Evolutionary conservation across 2,888 invertebrate genomes (phyloP), one percentile per base, ranked within the genome.

Genomic region (Dichetophora obliterata): DNA sequence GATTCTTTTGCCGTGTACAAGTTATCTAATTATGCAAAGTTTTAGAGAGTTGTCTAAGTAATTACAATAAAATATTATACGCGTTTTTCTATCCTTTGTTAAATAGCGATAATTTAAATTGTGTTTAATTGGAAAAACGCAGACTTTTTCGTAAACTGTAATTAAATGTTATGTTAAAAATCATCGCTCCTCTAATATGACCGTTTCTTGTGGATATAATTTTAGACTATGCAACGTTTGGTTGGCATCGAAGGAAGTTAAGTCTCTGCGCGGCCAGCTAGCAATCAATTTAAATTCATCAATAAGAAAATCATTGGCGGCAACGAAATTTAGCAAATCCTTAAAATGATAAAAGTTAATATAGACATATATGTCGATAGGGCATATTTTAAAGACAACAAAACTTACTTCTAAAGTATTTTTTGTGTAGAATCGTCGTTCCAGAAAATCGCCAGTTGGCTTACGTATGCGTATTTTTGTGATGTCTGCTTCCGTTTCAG

Each of bases 241-340:
- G 85, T 91, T 92, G 65, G 91, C 91, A 90, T 96, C 94, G 90
- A 95, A 91, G 81, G 93, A 91, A 80, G 97, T 95, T 91, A 98
- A 96, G 92, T 98, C 98, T 92, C 95, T 93, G 87, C 97, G 93
- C 87, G 98, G 98, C 95, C 95, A 98, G 89, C 96, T 95, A 84
- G 95, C 94, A 85, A 98, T 94, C 78, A 98, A 93, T 92, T 98
- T 98, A 89, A 93, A 98, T 87, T 95, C 95, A 84, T 95, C 94
- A 83, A 93, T 92, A 80, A 96, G 95, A 90, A 93, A 98, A 77
- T 98, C 98, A 90, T 96, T 92, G 65, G 96, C 95, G 76, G 95
- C 93, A 81, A 98, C 92, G 91, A 93, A 98, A 90, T 97, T 95
- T 82, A 98, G 91, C 85, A 98, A 91, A 81, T 93, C 93, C 92